Evolutionary conservation across 2,888 invertebrate species (phyloP).

Genomic region (Parnassius apollo): DNA sequence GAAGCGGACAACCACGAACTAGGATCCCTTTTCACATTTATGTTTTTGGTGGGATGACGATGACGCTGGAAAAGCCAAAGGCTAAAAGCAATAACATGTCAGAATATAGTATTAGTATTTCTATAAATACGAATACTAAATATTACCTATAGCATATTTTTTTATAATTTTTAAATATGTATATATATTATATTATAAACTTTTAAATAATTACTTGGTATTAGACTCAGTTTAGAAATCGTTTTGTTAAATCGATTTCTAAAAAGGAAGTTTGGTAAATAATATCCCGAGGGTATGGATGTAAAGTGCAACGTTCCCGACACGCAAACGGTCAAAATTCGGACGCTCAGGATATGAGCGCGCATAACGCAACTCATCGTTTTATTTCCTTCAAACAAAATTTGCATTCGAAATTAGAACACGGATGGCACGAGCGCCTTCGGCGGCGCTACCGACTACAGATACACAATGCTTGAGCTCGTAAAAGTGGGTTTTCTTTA

Average conservation of each 20-base stretch:
- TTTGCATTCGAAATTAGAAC: conserved; percentile 76
- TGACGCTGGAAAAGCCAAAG: no score
- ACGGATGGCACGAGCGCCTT: conserved; percentile 72
- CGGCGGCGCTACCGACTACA: conserved; percentile 66
- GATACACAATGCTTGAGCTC: conserved; percentile 35
- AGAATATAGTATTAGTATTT: no score
- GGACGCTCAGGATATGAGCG: conserved; percentile 46
- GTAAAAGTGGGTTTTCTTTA: no score
- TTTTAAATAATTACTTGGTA: conserved; percentile 7
- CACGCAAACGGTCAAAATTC: conserved; percentile 63
- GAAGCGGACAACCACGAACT: no score
- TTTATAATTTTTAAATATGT: background rate
- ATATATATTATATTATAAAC: background rate
- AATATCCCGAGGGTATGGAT: conserved; percentile 46
- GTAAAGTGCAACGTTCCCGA: conserved; percentile 53
- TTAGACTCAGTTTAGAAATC: conserved; percentile 23
- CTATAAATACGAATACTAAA: no score
- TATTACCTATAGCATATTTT: no score
- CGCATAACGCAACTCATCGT: conserved; percentile 35
- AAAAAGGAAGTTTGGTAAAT: conserved; percentile 43
- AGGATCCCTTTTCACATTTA: no score
- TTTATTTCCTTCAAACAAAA: conserved; percentile 58
- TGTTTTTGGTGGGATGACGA: no score
- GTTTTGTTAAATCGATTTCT: conserved; percentile 33
- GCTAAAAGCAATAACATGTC: no score